Evolutionary conservation across 2,797 vertebrate species (phyloP).

Genomic region (Enteromius viviparus): DNA sequence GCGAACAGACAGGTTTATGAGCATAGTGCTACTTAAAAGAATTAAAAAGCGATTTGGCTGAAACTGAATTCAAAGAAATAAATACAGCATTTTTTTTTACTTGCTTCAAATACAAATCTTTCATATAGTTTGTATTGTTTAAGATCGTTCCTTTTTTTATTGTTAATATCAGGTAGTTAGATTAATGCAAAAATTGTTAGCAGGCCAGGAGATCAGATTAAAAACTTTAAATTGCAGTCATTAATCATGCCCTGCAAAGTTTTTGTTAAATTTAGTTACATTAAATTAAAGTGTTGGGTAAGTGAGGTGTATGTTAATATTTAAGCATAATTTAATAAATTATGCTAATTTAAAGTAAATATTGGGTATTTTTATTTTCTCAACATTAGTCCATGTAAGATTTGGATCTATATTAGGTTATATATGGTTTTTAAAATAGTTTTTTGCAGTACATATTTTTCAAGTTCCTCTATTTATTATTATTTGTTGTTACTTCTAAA

Average conservation of each 20-base stretch:
- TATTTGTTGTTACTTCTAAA: background rate
- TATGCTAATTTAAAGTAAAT: conserved; percentile 3
- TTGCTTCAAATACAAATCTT: background rate
- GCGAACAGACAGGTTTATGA: background rate
- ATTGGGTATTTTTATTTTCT: background rate
- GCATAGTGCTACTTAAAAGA: background rate
- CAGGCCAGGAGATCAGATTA: conserved; percentile 13
- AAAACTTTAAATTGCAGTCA: conserved; percentile 25
- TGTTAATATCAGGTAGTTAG: background rate
- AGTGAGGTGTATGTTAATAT: background rate
- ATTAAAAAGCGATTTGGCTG: background rate
- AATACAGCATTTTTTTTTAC: background rate
- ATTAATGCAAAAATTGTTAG: conserved; percentile 11
- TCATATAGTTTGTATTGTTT: background rate
- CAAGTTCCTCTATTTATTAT: background rate
- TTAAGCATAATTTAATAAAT: background rate
- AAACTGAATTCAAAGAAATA: background rate
- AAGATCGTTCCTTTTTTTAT: background rate
- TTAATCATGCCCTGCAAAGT: background rate
- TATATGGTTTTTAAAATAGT: background rate
- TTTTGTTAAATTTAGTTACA: background rate
- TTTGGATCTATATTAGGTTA: background rate
- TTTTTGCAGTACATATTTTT: background rate
- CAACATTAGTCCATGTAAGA: background rate
- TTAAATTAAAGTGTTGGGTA: background rate